Evolutionary conservation across 92 coral and sea anemone genomes (phyloP).

Genomic region (Bergia puertoricense): DNA sequence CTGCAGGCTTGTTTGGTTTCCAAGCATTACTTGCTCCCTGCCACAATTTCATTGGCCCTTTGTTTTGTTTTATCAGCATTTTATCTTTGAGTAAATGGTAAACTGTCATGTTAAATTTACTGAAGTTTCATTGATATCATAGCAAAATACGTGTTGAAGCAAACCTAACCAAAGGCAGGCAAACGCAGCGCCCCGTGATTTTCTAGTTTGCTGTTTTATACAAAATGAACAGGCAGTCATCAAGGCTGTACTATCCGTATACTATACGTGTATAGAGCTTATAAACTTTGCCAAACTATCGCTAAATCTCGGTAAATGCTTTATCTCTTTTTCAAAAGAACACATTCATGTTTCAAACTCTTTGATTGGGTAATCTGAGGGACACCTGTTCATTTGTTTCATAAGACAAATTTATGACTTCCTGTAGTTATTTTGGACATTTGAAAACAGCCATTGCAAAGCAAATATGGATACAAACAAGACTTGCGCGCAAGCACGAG

Average conservation of each 20-base stretch:
- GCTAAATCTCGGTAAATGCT: background rate
- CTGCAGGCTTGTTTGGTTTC: background rate
- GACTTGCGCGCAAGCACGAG: background rate
- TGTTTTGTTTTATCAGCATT: background rate
- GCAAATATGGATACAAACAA: background rate
- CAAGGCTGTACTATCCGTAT: background rate
- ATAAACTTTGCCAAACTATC: background rate
- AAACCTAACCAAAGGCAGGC: background rate
- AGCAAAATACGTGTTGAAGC: background rate
- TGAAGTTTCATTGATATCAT: background rate
- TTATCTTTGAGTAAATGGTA: constrained; percentile 20
- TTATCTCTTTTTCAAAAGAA: constrained; percentile 17
- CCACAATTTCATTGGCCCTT: background rate
- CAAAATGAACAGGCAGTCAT: background rate
- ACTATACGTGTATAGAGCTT: background rate
- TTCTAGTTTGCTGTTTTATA: background rate
- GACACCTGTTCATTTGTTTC: constrained; percentile 6
- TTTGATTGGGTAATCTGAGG: constrained; percentile 15
- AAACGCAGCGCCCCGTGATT: background rate
- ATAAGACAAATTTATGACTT: constrained; percentile 22
- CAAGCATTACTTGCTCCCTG: background rate
- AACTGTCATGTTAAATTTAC: constrained; percentile 7
- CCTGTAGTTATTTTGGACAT: background rate
- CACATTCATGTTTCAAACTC: constrained; percentile 6
- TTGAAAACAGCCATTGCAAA: background rate